Base-by-base conservation (phyloP, 2,888 invertebrate genomes). In the Crocallis elinguaria region DNA sequence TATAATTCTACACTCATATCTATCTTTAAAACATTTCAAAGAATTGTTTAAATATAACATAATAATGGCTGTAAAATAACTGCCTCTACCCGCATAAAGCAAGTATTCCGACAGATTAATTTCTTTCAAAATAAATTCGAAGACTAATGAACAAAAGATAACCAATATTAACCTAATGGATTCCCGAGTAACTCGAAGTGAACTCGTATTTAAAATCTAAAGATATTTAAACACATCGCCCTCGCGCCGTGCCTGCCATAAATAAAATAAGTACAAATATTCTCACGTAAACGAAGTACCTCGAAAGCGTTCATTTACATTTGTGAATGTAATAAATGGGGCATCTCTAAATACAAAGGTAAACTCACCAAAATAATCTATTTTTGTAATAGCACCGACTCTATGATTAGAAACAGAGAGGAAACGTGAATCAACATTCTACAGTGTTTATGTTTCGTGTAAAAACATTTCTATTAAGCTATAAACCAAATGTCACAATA, bases 241-340 rank as follows among this genome's bases (percentile, higher is more conserved):
- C 85, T 86, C 86, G 86, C 83, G 32, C 79, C 75, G 75, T 77
- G 78, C 82, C 73, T 73, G 77, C 89, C 89, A 88, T 90, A 90
- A 90, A 91, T 90, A 88, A 90, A 89, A 89, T 88, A 89, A 90
- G 90, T 88, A 90, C 86, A 89, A 88, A 91, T 91, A 90, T 90
- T 90, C 89, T 91, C 90, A 91, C 90, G 90, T 89, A 89, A 88
- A 77, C 86, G 83, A 82, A n/a, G 86, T 86, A 88, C 86, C 78
- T 82, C 84, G 83, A 83, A 86, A 82, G 79, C 88, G 84, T 89
- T 86, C 86, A 88, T 89, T 90, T 88, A 89, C 86, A 88, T 88
- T 84, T 82, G 84, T 84, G 83, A 87, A 88, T 86, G 88, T 88
- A 85, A 88, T 88, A 90, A 89, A 90, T 86, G 88, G 84, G 82